Evolutionary conservation across 2,888 invertebrate species (phyloP).

Genomic region (Megalurothrips usitatus): DNA sequence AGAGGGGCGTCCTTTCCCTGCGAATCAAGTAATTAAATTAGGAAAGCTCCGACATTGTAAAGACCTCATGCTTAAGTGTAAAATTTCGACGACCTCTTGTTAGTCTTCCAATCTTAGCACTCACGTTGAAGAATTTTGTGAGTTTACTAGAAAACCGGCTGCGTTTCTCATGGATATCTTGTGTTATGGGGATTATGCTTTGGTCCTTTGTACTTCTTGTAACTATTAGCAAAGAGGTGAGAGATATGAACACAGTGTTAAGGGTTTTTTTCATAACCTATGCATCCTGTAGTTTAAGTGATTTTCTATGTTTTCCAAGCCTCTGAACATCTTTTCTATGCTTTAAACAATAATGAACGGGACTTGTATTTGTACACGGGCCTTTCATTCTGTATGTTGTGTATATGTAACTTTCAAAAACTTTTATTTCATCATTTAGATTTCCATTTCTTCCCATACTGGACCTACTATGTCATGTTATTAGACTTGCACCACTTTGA

Average conservation of each 20-base stretch:
- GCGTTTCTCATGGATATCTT: not conserved
- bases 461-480: no score
- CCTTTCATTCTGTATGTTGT: no score
- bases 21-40: no score
- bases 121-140: not conserved
- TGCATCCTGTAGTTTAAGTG: not conserved
- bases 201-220: no score
- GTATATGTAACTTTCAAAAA: not conserved
- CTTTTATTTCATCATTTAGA: not conserved
- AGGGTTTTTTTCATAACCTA: not conserved
- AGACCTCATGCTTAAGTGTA: not conserved
- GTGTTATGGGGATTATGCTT: not conserved
- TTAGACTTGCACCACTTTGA: no score
- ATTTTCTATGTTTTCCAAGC: not conserved
- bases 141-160: not conserved
- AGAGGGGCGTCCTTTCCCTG: not conserved
- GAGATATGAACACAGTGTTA: no score
- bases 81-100: not conserved
- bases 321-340: not conserved
- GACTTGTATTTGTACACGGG: no score
- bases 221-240: no score
- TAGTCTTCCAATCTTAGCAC: not conserved
- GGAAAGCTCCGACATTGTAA: no score
- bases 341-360: not conserved
- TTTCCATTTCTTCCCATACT: not conserved